Evolutionary conservation across 2,888 invertebrate species (phyloP), one percentile per base, ranked within the genome.

Genomic region (Agonopterix subpropinquella): DNA sequence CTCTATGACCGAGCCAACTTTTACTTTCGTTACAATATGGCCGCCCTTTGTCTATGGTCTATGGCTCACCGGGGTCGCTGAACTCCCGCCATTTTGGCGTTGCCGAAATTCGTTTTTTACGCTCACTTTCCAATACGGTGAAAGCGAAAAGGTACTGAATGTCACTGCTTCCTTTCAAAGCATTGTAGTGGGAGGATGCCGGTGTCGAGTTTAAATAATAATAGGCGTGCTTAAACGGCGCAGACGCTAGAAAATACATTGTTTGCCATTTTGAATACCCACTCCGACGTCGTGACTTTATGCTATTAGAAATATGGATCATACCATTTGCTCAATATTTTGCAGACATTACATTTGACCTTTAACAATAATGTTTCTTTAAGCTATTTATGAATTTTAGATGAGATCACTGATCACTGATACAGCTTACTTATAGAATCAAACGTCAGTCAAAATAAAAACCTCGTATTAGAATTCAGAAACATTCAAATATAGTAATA

Each of bases 121-220:
- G 80, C 81, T 86, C 80, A 87, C 88, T 88, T 88, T 88, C 88
- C 86, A 88, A 88, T 85, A 80, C 64, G 78, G 88, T 88, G 88
- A 88, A 88, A 88, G 88, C 83, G 86, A 85, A 84, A 83, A 85
- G 73, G 82, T 82, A 80, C 81, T 65, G 77, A 86, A 84, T 85
- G 84, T 85, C 85, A 85, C 73, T 82, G 82, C 71, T 81, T 87
- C 87, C 85, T 85, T 86, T 86, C 81, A 78, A 75, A 77, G 69
- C 71, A 79, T 73, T 79, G 78, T 83, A 77, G 87, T 85, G 85
- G 83, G 83, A 79, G 84, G 82, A 82, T 70, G 73, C 55, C 58
- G 57, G 59, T 54, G 61, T 67, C 64, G 71, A 68, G 65, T 74
- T 79, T 65, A 73, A 77, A 78, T 79, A 72, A 81, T 80, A 83